Percentiles rank a stretch among this genome's conserved stretches.
Evolutionary conservation across 2,113 vertebrate species (phyloP).

Genomic region (Salvelinus fontinalis): DNA sequence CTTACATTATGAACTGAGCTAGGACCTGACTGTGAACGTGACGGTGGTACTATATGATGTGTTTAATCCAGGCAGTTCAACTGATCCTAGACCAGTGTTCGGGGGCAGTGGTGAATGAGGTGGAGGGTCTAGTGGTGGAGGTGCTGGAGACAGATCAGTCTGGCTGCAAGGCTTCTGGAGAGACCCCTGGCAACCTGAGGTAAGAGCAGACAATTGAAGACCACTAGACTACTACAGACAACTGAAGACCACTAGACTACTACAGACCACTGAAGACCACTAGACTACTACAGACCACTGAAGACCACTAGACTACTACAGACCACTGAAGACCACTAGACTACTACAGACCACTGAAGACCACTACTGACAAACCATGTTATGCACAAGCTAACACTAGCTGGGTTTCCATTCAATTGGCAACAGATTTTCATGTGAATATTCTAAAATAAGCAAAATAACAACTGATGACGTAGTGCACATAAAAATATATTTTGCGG

Average conservation of each 20-base stretch:
- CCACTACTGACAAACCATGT: background rate
- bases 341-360: background rate
- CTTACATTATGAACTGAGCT: background rate
- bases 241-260: background rate
- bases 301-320: background rate
- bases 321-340: background rate
- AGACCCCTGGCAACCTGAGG: slow-evolving; percentile 78
- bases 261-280: background rate
- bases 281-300: background rate
- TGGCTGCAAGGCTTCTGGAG: slow-evolving; percentile 78
- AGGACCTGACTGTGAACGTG: background rate
- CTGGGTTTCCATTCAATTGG: too few species aligned
- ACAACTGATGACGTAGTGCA: too few species aligned
- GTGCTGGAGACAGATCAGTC: slow-evolving; percentile 68
- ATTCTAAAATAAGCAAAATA: too few species aligned
- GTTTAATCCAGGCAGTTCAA: slow-evolving; percentile 74
- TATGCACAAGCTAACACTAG: background rate
- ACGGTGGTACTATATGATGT: background rate
- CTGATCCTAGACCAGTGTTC: slow-evolving; percentile 84
- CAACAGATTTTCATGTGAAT: too few species aligned
- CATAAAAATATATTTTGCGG: too few species aligned
- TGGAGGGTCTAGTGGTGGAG: slow-evolving; percentile 52
- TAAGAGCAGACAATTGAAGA: slow-evolving; percentile 44
- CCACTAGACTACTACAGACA: background rate
- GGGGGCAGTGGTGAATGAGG: slow-evolving; percentile 63